Evolutionary conservation across 2,888 invertebrate genomes (phyloP).

Genomic region (Masnerella sp.): DNA sequence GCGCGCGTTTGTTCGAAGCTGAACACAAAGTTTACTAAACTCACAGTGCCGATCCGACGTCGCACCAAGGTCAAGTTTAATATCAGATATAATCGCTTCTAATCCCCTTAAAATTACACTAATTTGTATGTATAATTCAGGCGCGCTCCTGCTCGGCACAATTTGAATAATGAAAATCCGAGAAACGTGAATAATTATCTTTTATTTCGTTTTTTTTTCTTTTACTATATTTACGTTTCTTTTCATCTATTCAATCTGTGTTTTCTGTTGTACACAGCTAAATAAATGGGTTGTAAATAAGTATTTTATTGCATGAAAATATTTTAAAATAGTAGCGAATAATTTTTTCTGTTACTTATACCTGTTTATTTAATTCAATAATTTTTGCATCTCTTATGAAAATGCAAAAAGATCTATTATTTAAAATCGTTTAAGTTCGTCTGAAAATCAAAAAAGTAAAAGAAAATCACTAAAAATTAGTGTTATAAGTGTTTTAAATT

Average conservation of each 20-base stretch:
- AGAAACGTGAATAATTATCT: constrained; percentile 53
- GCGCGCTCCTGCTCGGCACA: constrained; percentile 26
- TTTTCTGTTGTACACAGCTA: background rate
- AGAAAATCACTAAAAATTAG: too few relatives aligned
- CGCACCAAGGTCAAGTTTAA: constrained; percentile 50
- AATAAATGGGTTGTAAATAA: background rate
- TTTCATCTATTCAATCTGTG: constrained; percentile 17
- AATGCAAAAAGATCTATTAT: too few relatives aligned
- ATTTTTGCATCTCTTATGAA: too few relatives aligned
- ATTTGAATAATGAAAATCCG: constrained; percentile 52
- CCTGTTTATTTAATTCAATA: too few relatives aligned
- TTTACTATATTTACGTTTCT: constrained; percentile 22
- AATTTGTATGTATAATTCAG: constrained; percentile 56
- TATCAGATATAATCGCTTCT: constrained; percentile 50
- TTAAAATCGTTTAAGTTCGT: too few relatives aligned
- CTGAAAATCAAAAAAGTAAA: too few relatives aligned
- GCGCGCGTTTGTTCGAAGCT: too few relatives aligned
- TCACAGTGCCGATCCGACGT: constrained; percentile 15
- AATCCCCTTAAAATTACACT: constrained; percentile 55
- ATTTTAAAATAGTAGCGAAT: constrained; percentile 56
- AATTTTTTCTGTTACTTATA: too few relatives aligned
- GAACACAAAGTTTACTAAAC: constrained; percentile 20
- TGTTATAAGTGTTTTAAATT: too few relatives aligned
- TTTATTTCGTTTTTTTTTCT: constrained; percentile 25
- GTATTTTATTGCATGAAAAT: constrained; percentile 20